Percentiles rank a stretch among this genome's conserved stretches.
Evolutionary conservation across 2,113 vertebrate genomes (phyloP).

Genomic region (Parus major): DNA sequence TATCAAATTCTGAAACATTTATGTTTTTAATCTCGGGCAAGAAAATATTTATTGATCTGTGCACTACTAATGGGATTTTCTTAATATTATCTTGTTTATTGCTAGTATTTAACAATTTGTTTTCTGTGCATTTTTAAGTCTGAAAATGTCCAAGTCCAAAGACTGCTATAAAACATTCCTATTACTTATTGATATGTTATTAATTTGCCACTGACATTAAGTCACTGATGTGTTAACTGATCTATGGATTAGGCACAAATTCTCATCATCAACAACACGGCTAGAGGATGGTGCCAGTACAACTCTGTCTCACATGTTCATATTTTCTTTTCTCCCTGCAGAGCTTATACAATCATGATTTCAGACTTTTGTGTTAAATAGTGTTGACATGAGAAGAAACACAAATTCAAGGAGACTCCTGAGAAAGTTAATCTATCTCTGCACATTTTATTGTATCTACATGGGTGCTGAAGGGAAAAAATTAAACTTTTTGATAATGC

Average conservation of each 20-base stretch:
- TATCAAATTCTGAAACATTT: not conserved
- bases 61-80: not conserved
- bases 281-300: not conserved
- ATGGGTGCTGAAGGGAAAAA: slow-evolving; percentile 57
- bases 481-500: not conserved
- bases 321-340: slow-evolving; percentile 8
- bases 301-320: not conserved
- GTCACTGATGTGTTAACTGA: not conserved
- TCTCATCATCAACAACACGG: not conserved
- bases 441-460: slow-evolving; percentile 79
- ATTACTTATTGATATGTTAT: not conserved
- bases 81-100: slow-evolving; percentile 1
- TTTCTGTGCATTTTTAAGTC: not conserved
- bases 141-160: not conserved
- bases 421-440: slow-evolving; percentile 82
- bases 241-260: not conserved
- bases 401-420: slow-evolving; percentile 75
- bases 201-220: not conserved
- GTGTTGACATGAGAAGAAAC: slow-evolving; percentile 79
- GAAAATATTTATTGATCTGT: not conserved
- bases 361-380: slow-evolving; percentile 82
- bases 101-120: not conserved
- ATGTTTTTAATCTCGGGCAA: not conserved
- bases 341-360: slow-evolving; percentile 78
- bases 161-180: not conserved